Conservation (phyloP, 2,888 invertebrate genomes). For the Tetramorium bicarinatum region DNA sequence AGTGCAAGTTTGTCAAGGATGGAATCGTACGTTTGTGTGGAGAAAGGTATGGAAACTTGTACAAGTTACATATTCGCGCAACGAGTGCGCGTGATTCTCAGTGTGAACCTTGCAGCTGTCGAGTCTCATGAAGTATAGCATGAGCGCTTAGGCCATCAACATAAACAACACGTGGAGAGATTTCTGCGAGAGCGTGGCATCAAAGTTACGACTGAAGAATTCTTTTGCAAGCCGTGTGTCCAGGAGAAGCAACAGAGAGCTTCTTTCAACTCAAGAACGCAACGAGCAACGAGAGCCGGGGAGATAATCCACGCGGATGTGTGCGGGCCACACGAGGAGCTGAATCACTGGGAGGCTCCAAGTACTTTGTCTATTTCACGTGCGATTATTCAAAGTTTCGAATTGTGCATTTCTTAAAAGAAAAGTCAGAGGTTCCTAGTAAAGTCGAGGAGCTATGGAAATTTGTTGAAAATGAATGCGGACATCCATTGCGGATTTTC, state of each 20-base stretch:
- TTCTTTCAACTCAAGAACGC: background rate
- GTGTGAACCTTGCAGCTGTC: background rate
- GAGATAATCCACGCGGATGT: background rate
- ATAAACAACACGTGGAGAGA: background rate
- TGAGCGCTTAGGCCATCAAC: background rate
- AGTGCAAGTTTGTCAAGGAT: background rate
- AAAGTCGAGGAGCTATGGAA: background rate
- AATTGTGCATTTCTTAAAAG: background rate
- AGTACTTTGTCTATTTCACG: background rate
- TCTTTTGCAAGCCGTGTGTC: background rate
- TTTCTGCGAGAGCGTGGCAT: background rate
- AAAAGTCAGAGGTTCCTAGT: background rate
- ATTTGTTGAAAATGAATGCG: background rate
- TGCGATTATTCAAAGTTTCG: background rate
- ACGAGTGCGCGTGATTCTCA: background rate
- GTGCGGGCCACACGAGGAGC: background rate
- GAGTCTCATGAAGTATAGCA: background rate
- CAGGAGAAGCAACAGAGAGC: background rate
- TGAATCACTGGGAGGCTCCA: background rate
- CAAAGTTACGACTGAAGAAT: background rate
- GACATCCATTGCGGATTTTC: background rate
- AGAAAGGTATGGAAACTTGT: background rate
- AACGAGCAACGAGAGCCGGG: background rate
- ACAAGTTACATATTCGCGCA: background rate
- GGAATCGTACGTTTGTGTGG: background rate